Base-by-base conservation (phyloP, 2,888 invertebrate genomes). In the Ochropacha duplaris region DNA sequence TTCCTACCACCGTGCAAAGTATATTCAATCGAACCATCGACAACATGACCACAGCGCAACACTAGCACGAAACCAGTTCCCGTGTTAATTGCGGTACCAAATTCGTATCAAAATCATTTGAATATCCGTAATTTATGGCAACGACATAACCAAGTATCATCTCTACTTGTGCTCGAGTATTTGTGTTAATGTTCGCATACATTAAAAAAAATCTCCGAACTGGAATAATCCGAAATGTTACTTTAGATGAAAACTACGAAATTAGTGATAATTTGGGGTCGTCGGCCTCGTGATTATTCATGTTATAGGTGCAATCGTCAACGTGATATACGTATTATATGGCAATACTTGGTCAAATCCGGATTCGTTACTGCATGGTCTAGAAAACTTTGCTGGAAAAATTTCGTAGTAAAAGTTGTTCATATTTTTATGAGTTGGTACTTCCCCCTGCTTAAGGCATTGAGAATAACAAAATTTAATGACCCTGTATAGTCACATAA, bases 11-110 rank as follows among this genome's bases (percentile, higher is more conserved):
- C n/a, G 28, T 28, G 28, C n/a, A n/a, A n/a, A n/a, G n/a, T n/a
- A n/a, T n/a, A n/a, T n/a, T n/a, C n/a, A n/a, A 12, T 31, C 12
- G 22, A 36, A 22, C 16, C 8, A 24, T 44, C 49, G 5, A 62
- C 39, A 56, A 58, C 61, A 68, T 59, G 68, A 66, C 22, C 4
- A 14, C 14, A 11, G 22, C 63, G 55, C 88, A 79, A 69, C 88
- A 74, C 90, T 88, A 88, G 6, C 44, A 26, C 36, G 57, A 82
- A 90, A 91, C 92, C 90, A 87, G 92, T 92, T 84, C 74, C 81
- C 85, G 87, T 79, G 87, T 91, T 92, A 92, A 92, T 92, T 91
- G 90, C 91, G 86, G 88, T 88, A 90, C 90, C 89, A 84, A 91
- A 90, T 91, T 85, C 86, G 90, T 90, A 92, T 90, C 90, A 84